Evolutionary conservation across 2,113 vertebrate genomes (phyloP).

Genomic region (Garra rufa): DNA sequence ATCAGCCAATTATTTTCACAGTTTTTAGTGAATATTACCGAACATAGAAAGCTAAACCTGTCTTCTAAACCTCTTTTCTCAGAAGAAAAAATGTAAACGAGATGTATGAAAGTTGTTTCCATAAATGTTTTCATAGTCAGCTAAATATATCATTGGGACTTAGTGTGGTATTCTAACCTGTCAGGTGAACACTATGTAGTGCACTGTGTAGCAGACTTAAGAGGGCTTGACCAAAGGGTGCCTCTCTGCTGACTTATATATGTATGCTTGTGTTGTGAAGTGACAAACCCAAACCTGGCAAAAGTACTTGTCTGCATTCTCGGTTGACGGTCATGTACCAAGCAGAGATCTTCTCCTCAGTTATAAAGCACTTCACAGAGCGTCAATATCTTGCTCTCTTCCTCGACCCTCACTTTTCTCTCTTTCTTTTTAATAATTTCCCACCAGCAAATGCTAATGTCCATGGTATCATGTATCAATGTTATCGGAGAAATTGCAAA

Average conservation of each 20-base stretch:
- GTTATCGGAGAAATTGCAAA: neutral
- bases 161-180: slow-evolving; percentile 77
- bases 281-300: slow-evolving; percentile 76
- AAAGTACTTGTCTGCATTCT: slow-evolving; percentile 50
- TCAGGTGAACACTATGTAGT: slow-evolving; percentile 78
- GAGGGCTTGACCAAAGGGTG: slow-evolving; percentile 77
- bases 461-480: slow-evolving; percentile 18
- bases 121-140: slow-evolving; percentile 76
- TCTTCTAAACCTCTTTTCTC: slow-evolving; percentile 79
- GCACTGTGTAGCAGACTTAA: slow-evolving; percentile 80
- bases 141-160: slow-evolving; percentile 78
- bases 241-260: slow-evolving; percentile 77
- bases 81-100: slow-evolving; percentile 56
- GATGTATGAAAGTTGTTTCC: slow-evolving; percentile 63
- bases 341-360: slow-evolving; percentile 64
- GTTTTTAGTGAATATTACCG: slow-evolving; percentile 99
- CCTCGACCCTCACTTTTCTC: neutral
- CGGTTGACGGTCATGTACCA: slow-evolving; percentile 71
- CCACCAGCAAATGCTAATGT: slow-evolving; percentile 19
- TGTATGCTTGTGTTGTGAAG: slow-evolving; percentile 85
- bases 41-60: slow-evolving; percentile 86
- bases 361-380: slow-evolving; percentile 53
- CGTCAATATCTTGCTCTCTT: slow-evolving; percentile 16
- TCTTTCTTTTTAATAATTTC: slow-evolving; percentile 23
- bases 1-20: slow-evolving; percentile 99